A percentile compares a stretch with the other conserved stretches of the same genome.
phyloP scores from a whole-genome alignment of 1,140 invertebrate species.

The Scaptomyza hsui region DNA sequence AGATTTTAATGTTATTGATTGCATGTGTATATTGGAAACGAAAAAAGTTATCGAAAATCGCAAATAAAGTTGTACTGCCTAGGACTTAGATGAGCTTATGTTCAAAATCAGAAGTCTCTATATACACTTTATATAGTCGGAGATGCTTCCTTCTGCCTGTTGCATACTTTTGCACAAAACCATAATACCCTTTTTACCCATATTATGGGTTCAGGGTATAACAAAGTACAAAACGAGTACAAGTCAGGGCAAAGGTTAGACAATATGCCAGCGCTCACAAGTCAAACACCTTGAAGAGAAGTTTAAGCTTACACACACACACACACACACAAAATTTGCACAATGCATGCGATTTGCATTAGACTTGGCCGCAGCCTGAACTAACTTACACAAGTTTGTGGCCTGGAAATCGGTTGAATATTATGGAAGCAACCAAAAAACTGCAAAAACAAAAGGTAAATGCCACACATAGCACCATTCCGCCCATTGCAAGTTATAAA shows the following conservation, averaged over 20 bases:
- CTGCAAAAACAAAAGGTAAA: conserved; percentile 50
- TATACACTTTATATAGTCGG: too few relatives aligned
- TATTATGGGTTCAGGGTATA: too few relatives aligned
- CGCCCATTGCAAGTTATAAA: conserved; percentile 61
- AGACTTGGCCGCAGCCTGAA: conserved; percentile 46
- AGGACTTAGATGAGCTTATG: too few relatives aligned
- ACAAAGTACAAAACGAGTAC: conserved; percentile 54
- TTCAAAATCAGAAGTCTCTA: too few relatives aligned
- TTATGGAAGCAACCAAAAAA: conserved; percentile 48
- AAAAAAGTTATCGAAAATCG: too few relatives aligned
- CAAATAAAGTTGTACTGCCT: too few relatives aligned
- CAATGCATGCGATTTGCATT: conserved; percentile 74
- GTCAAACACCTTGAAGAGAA: conserved; percentile 54
- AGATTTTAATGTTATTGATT: too few relatives aligned
- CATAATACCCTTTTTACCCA: too few relatives aligned
- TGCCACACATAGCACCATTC: conserved; percentile 8
- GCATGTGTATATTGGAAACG: too few relatives aligned
- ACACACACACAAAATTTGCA: conserved; percentile 57
- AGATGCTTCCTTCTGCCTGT: too few relatives aligned
- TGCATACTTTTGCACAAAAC: too few relatives aligned
- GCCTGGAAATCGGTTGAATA: conserved; percentile 64
- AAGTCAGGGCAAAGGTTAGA: conserved; percentile 48
- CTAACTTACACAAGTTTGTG: conserved; percentile 17
- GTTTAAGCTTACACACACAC: conserved; percentile 45
- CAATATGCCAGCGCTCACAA: conserved; percentile 72